Evolutionary conservation across 2,113 vertebrate genomes (phyloP).

Genomic region (Raja brachyura): DNA sequence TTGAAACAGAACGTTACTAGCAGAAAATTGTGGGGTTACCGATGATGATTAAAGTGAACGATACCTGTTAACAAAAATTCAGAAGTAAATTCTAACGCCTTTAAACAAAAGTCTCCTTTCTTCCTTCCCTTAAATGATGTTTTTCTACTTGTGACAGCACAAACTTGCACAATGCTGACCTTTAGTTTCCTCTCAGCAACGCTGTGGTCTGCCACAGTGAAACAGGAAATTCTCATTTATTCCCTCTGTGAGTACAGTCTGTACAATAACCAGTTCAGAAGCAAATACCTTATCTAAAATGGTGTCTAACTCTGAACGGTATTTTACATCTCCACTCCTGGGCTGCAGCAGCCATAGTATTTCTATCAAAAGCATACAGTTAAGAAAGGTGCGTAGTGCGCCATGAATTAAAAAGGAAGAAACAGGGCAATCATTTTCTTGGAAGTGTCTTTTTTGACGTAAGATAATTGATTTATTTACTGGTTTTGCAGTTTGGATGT

Average conservation of each 20-base stretch:
- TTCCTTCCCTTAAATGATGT: slow-evolving; percentile 16
- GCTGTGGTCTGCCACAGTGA: slow-evolving; percentile 14
- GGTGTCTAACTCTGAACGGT: background rate
- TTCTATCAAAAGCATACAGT: background rate
- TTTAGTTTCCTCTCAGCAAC: slow-evolving; percentile 19
- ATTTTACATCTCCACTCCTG: background rate
- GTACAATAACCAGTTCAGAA: background rate
- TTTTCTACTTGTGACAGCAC: background rate
- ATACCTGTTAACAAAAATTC: background rate
- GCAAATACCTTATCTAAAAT: slow-evolving; percentile 19
- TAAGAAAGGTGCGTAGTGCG: background rate
- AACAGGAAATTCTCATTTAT: slow-evolving; percentile 31
- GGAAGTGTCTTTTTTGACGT: background rate
- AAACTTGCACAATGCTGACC: slow-evolving; percentile 34
- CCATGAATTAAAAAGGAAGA: background rate
- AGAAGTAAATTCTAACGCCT: background rate
- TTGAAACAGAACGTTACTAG: background rate
- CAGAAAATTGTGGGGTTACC: background rate
- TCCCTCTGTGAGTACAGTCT: background rate
- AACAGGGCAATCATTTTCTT: background rate
- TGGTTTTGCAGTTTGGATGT: background rate
- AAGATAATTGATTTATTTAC: background rate
- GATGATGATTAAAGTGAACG: background rate
- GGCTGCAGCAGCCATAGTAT: background rate
- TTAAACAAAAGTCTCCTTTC: background rate